Evolutionary conservation across 2,888 invertebrate species (phyloP).

Genomic region (Harpalus rubripes): DNA sequence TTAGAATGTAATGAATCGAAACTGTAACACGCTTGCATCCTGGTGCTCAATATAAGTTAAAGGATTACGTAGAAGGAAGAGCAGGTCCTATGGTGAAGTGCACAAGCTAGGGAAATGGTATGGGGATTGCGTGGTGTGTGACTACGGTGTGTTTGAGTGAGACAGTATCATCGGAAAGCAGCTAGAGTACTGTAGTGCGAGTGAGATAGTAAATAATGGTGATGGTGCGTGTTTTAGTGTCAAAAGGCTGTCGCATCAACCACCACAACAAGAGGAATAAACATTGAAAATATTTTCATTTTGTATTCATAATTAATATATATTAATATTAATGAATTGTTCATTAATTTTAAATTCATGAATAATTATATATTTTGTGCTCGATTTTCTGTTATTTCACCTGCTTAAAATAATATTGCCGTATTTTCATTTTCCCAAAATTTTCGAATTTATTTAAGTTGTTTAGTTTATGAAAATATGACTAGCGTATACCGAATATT

Average conservation of each 20-base stretch:
- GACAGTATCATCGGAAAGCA: constrained; percentile 29
- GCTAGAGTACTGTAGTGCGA: constrained; percentile 34
- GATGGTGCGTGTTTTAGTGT: constrained; percentile 36
- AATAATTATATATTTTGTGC: too few relatives aligned
- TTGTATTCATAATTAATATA: too few relatives aligned
- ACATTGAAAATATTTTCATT: too few relatives aligned
- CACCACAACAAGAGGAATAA: neutral
- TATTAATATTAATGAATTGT: too few relatives aligned
- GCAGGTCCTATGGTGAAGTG: constrained; percentile 34
- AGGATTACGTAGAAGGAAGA: neutral
- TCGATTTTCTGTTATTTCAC: too few relatives aligned
- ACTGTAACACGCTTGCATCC: constrained; percentile 2
- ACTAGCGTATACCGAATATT: too few relatives aligned
- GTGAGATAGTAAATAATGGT: constrained; percentile 33
- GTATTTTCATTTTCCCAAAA: too few relatives aligned
- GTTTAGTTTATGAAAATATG: too few relatives aligned
- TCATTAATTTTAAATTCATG: too few relatives aligned
- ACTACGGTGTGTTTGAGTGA: constrained; percentile 1
- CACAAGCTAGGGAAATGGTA: constrained; percentile 25
- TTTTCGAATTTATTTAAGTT: too few relatives aligned
- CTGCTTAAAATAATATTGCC: too few relatives aligned
- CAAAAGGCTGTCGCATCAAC: constrained; percentile 2
- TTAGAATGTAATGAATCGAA: constrained; percentile 8
- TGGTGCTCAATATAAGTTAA: neutral
- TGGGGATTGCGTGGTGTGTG: neutral